phyloP scores from a whole-genome alignment of 1,140 invertebrate genomes.

The Drosophila mojavensis region DNA sequence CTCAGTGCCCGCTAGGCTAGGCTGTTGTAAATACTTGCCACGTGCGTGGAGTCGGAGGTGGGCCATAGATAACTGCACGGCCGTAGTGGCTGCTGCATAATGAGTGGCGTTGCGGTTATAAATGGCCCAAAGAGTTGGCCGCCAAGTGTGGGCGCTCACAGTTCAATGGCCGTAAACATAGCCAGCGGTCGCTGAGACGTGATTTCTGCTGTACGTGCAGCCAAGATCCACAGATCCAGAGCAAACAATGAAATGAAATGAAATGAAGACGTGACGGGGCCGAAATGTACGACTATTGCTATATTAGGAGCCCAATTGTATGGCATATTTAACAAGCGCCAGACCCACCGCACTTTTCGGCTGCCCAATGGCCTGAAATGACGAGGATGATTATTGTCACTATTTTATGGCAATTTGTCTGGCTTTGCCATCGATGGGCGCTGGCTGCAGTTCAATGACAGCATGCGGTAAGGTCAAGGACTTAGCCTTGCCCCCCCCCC shows the following conservation, averaged over 20 bases:
- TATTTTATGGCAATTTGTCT: constrained; percentile 71
- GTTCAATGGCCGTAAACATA: constrained; percentile 49
- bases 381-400: constrained; percentile 59
- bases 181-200: constrained; percentile 37
- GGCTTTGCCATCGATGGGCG: constrained; percentile 19
- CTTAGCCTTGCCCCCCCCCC: constrained; percentile 25
- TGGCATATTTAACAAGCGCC: constrained; percentile 26
- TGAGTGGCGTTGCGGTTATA: constrained; percentile 40
- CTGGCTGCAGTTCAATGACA: constrained; percentile 53
- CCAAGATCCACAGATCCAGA: constrained; percentile 35
- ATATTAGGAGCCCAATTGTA: constrained; percentile 53
- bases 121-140: constrained; percentile 63
- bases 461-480: constrained; percentile 58
- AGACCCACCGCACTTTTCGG: constrained; percentile 20
- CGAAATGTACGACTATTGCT: constrained; percentile 52
- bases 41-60: constrained; percentile 46
- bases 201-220: constrained; percentile 43
- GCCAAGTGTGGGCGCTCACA: constrained; percentile 7
- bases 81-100: constrained; percentile 47
- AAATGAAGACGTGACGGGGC: constrained; percentile 55
- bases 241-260: constrained; percentile 13
- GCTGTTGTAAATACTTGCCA: constrained; percentile 42
- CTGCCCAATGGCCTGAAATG: constrained; percentile 63
- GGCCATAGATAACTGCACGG: constrained; percentile 54
- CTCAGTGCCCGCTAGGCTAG: constrained; percentile 16